Evolutionary conservation across 2,113 vertebrate species (phyloP).

Genomic region (Diadophis punctatus): DNA sequence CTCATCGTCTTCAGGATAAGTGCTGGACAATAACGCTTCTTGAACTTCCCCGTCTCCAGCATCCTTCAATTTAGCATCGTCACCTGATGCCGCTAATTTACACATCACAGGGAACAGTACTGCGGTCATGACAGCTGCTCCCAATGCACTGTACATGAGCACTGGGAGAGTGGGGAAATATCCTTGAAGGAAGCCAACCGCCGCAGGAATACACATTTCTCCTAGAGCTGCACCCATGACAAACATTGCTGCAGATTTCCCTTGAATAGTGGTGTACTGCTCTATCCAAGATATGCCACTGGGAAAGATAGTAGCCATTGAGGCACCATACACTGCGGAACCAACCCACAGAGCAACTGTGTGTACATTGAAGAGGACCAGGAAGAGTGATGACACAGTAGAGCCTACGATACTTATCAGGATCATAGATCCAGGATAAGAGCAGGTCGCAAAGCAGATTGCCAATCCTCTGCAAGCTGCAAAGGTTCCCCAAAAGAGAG

Average conservation of each 20-base stretch:
- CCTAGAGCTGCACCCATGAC: slow-evolving; percentile 86
- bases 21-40: slow-evolving; percentile 72
- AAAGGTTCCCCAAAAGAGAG: slow-evolving; percentile 87
- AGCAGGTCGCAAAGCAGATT: slow-evolving; percentile 79
- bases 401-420: slow-evolving; percentile 78
- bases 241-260: slow-evolving; percentile 75
- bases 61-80: slow-evolving; percentile 20
- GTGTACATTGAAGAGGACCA: slow-evolving; percentile 74
- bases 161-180: slow-evolving; percentile 67
- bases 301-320: slow-evolving; percentile 89
- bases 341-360: slow-evolving; percentile 75
- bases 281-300: slow-evolving; percentile 92
- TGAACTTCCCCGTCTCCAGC: slow-evolving; percentile 70
- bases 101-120: slow-evolving; percentile 88
- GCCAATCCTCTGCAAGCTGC: slow-evolving; percentile 79
- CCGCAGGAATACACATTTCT: slow-evolving; percentile 86
- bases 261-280: slow-evolving; percentile 84
- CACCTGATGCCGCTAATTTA: slow-evolving; percentile 73
- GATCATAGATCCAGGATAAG: slow-evolving; percentile 84
- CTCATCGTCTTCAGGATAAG: slow-evolving; percentile 71
- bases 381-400: slow-evolving; percentile 67
- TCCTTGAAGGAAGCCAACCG: slow-evolving; percentile 77
- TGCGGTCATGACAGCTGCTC: slow-evolving; percentile 69
- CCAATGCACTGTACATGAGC: slow-evolving; percentile 78
- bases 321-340: slow-evolving; percentile 79